phyloP scores from a whole-genome alignment of 37 sponge, comb jelly and placozoan genomes.

The Aplysina aerophoba region DNA sequence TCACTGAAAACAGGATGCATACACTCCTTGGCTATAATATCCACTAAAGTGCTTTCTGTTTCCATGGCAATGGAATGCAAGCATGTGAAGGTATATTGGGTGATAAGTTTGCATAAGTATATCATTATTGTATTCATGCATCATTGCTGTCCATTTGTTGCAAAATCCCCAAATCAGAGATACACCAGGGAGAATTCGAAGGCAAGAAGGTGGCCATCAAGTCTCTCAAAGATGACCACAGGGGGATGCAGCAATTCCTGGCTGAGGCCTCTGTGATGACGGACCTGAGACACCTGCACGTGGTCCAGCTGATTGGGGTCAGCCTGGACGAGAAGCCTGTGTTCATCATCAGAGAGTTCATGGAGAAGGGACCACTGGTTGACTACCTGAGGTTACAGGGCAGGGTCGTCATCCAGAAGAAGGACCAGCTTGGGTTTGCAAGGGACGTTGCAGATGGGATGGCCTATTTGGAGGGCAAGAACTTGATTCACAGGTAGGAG shows the following conservation, averaged over 20 bases:
- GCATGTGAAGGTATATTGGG: too few species aligned
- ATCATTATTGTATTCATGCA: too few species aligned
- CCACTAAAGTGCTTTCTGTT: too few species aligned
- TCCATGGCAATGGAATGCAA: too few species aligned
- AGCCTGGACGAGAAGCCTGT: slow-evolving; percentile 50
- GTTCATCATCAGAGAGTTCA: slow-evolving; percentile 73
- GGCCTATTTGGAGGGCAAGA: slow-evolving; percentile 54
- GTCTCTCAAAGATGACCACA: slow-evolving; percentile 81
- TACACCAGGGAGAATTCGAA: slow-evolving; percentile 82
- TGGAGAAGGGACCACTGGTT: slow-evolving; percentile 77
- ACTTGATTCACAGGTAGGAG: slow-evolving; percentile 52
- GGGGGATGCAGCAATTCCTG: slow-evolving; percentile 76
- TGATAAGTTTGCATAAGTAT: too few species aligned
- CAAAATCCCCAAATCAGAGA: slow-evolving; percentile 59
- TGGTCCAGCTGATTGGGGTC: slow-evolving; percentile 75
- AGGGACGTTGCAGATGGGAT: slow-evolving; percentile 54
- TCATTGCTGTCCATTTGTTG: neutral
- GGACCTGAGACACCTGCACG: slow-evolving; percentile 58
- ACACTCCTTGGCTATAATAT: too few species aligned
- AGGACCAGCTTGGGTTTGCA: slow-evolving; percentile 42
- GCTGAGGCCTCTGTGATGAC: slow-evolving; percentile 97
- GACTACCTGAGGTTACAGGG: slow-evolving; percentile 75
- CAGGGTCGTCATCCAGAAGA: slow-evolving; percentile 57
- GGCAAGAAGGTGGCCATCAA: slow-evolving; percentile 93
- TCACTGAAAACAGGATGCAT: too few species aligned